Conservation (phyloP, 1,140 invertebrate species). For the Drosophila orosa region DNA sequence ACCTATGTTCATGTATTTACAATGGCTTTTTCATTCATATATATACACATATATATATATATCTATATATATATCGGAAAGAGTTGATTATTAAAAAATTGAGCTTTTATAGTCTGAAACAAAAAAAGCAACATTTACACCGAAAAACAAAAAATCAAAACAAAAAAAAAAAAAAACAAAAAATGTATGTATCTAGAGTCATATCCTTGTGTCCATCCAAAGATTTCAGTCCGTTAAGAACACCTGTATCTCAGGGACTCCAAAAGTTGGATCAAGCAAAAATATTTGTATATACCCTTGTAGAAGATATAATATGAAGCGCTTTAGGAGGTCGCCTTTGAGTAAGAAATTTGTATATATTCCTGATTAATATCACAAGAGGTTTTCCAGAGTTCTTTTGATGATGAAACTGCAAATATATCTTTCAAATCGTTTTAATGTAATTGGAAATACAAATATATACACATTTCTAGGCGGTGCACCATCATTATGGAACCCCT, state of each 20-base stretch:
- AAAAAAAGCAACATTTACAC: conserved; percentile 17
- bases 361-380: not conserved
- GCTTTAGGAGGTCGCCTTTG: not conserved
- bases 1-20: conserved; percentile 6
- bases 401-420: not conserved
- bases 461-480: not conserved
- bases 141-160: not conserved
- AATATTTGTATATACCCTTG: conserved; percentile 1
- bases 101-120: conserved; percentile 18
- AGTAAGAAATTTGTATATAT: not conserved
- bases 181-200: conserved; percentile 6
- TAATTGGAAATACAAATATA: not conserved
- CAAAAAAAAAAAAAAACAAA: not conserved
- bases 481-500: not conserved
- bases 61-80: conserved; percentile 6
- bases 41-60: not conserved
- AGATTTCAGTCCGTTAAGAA: conserved; percentile 10
- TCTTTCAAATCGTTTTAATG: not conserved
- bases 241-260: conserved; percentile 12
- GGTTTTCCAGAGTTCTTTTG: not conserved
- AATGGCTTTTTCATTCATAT: conserved; percentile 18
- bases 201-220: conserved; percentile 12
- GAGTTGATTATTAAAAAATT: conserved; percentile 11
- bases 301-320: not conserved
- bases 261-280: conserved; percentile 5